phyloP scores from a whole-genome alignment of 2,888 invertebrate genomes.

The Falcaria lacertinaria region DNA sequence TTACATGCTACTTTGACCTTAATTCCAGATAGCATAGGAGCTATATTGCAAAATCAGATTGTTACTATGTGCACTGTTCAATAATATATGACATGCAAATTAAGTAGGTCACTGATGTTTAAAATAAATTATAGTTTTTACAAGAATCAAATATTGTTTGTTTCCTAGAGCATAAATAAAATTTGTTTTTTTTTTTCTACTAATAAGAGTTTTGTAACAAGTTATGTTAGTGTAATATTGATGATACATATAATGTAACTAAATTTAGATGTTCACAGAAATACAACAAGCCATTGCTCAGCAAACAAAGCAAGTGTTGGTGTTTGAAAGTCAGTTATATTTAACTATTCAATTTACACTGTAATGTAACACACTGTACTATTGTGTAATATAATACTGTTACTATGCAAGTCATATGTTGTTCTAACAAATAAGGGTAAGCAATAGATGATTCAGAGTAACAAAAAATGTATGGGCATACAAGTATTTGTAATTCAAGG shows the following conservation, averaged over 20 bases:
- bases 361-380: neutral
- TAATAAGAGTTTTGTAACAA: too few relatives aligned
- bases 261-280: neutral
- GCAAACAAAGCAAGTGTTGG: neutral
- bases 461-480: neutral
- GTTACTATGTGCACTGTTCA: neutral
- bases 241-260: neutral
- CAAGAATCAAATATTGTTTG: too few relatives aligned
- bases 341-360: neutral
- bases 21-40: neutral
- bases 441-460: neutral
- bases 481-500: slow-evolving; percentile 1
- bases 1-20: neutral
- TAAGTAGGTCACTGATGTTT: neutral
- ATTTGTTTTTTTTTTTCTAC: too few relatives aligned
- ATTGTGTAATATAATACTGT: neutral
- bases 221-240: too few relatives aligned
- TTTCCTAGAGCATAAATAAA: too few relatives aligned
- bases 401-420: neutral
- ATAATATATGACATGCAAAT: too few relatives aligned
- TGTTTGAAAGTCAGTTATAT: neutral
- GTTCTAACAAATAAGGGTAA: neutral
- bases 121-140: too few relatives aligned
- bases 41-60: neutral
- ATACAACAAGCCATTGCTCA: neutral